These are phyloP conservation scores for Phalacrocorax brasilianus DNA, from an alignment of 2,113 vertebrate genomes.

Conservation along the genomic window DNA sequence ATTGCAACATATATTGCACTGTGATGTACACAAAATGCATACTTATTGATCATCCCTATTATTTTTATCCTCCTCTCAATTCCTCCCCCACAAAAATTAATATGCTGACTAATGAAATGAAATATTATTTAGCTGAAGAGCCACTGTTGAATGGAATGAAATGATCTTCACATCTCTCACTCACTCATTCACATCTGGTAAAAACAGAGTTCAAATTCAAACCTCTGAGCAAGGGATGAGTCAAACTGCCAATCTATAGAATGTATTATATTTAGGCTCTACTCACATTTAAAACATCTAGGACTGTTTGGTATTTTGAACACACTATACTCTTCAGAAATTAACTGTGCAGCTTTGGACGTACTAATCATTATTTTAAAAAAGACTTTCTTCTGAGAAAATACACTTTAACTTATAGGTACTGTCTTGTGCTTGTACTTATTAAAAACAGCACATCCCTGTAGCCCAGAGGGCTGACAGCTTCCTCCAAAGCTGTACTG, in stretches of 20 bases:
- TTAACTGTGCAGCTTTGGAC: neutral
- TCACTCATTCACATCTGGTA: neutral
- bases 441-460: constrained; percentile 71
- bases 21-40: neutral
- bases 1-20: neutral
- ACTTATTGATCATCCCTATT: neutral
- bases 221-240: neutral
- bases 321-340: neutral
- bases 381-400: neutral
- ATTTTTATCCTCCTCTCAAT: neutral
- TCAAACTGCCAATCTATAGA: neutral
- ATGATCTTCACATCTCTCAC: neutral
- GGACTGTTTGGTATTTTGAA: neutral
- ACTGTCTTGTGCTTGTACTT: constrained; percentile 62
- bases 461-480: constrained; percentile 80
- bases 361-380: neutral
- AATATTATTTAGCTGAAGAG: neutral
- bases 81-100: neutral
- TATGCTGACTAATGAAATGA: neutral
- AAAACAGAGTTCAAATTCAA: neutral
- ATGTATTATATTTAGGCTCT: neutral
- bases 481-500: constrained; percentile 62
- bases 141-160: neutral
- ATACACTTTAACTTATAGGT: constrained; percentile 28
- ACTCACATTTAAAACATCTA: neutral